phyloP scores from a whole-genome alignment of 1,140 invertebrate genomes.

The Bilobella aurantiaca region DNA sequence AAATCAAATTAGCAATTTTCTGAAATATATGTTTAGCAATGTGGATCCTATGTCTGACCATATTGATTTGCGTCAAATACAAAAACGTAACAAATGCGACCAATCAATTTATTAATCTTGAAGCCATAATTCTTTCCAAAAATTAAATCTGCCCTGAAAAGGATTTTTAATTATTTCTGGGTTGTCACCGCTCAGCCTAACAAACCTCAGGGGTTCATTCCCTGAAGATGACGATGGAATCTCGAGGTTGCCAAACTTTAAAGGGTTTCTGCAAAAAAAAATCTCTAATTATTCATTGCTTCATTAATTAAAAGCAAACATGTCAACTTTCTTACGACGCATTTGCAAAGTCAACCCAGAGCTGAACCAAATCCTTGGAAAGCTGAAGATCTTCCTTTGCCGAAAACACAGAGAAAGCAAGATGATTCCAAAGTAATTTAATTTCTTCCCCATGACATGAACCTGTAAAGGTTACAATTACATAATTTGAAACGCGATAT shows the following conservation, averaged over 20 bases:
- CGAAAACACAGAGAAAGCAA: background rate
- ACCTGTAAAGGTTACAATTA: too few species aligned
- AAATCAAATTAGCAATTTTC: too few species aligned
- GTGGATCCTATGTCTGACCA: too few species aligned
- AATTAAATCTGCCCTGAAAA: background rate
- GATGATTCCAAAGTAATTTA: background rate
- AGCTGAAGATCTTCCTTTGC: background rate
- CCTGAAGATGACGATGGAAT: background rate
- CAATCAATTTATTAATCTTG: background rate
- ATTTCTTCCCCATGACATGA: background rate
- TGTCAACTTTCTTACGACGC: constrained; percentile 3
- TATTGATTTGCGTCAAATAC: background rate
- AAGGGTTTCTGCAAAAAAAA: background rate
- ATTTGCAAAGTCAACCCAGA: constrained; percentile 14
- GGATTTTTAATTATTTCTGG: background rate
- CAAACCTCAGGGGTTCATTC: background rate
- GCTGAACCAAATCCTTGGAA: constrained; percentile 7
- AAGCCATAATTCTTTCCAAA: constrained; percentile 7
- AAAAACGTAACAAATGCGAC: background rate
- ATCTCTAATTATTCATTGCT: background rate
- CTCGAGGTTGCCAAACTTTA: background rate
- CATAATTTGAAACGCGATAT: background rate
- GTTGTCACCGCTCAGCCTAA: background rate
- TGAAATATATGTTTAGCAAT: too few species aligned
- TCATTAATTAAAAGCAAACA: background rate